A percentile compares a stretch with the other conserved stretches of the same genome.
Conservation (phyloP, 2,113 vertebrate genomes). For the Alaudala cheleensis region DNA sequence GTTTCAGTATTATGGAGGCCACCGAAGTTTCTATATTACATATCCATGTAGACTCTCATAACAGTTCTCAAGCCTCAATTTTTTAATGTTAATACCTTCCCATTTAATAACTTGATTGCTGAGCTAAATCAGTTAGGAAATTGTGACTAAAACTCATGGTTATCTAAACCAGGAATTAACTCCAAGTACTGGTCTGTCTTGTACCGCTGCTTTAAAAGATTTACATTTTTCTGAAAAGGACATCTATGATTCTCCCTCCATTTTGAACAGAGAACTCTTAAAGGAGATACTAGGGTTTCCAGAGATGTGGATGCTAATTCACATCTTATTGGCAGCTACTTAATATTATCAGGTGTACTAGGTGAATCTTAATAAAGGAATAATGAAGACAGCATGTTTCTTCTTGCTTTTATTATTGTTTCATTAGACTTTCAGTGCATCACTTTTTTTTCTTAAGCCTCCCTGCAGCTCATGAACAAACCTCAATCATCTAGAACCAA, state of each 20-base stretch:
- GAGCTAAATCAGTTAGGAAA: not conserved
- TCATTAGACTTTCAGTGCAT: not conserved
- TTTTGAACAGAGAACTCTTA: not conserved
- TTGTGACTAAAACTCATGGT: not conserved
- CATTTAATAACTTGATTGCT: not conserved
- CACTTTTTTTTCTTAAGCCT: not conserved
- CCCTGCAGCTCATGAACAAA: not conserved
- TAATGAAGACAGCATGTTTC: conserved; percentile 14
- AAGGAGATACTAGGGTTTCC: not conserved
- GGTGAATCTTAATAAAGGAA: conserved; percentile 36
- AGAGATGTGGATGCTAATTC: not conserved
- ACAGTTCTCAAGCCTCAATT: not conserved
- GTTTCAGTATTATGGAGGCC: not conserved
- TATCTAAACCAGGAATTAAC: not conserved
- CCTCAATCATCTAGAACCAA: not conserved
- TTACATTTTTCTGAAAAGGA: not conserved
- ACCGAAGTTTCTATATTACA: not conserved
- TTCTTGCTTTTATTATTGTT: not conserved
- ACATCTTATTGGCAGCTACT: conserved; percentile 1
- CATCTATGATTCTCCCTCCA: not conserved
- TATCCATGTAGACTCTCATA: not conserved
- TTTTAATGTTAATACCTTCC: not conserved
- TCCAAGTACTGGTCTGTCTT: not conserved
- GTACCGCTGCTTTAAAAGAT: not conserved
- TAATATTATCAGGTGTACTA: conserved; percentile 2